Evolutionary conservation across 1,140 invertebrate species (phyloP).

Genomic region (Leptestheria dahalacensis): DNA sequence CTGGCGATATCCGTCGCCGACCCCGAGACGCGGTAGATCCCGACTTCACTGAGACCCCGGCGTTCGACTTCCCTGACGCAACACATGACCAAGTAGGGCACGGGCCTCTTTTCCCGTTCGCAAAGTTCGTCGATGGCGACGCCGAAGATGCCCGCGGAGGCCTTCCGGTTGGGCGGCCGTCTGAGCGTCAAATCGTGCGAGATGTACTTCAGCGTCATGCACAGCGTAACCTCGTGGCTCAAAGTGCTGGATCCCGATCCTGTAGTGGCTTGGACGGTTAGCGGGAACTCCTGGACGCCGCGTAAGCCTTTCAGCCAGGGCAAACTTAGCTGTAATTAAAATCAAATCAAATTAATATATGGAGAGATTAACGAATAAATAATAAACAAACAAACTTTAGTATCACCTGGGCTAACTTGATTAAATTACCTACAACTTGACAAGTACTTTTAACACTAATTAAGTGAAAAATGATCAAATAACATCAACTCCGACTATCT

Average conservation of each 20-base stretch:
- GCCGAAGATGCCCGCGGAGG: constrained; percentile 53
- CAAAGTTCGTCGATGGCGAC: constrained; percentile 48
- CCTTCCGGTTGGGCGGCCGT: background rate
- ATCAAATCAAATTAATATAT: constrained; percentile 6
- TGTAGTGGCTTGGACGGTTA: background rate
- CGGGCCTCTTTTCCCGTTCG: constrained; percentile 69
- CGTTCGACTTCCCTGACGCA: constrained; percentile 80
- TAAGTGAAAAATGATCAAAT: no score
- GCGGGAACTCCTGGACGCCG: constrained; percentile 2
- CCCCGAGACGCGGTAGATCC: constrained; percentile 88
- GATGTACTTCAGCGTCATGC: constrained; percentile 13
- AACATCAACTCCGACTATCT: no score
- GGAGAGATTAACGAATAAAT: constrained; percentile 1
- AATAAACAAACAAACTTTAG: no score
- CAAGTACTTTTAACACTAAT: no score
- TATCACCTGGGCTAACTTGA: no score
- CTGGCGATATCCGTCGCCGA: constrained; percentile 82
- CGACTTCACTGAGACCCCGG: constrained; percentile 78
- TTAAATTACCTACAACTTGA: no score
- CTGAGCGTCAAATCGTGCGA: constrained; percentile 13
- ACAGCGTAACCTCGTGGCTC: constrained; percentile 22
- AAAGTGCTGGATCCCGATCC: background rate
- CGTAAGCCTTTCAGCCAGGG: constrained; percentile 23
- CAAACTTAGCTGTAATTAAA: constrained; percentile 17
- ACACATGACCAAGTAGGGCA: constrained; percentile 75